phyloP scores from a whole-genome alignment of 2,113 vertebrate genomes.

The Crotalus viridis region DNA sequence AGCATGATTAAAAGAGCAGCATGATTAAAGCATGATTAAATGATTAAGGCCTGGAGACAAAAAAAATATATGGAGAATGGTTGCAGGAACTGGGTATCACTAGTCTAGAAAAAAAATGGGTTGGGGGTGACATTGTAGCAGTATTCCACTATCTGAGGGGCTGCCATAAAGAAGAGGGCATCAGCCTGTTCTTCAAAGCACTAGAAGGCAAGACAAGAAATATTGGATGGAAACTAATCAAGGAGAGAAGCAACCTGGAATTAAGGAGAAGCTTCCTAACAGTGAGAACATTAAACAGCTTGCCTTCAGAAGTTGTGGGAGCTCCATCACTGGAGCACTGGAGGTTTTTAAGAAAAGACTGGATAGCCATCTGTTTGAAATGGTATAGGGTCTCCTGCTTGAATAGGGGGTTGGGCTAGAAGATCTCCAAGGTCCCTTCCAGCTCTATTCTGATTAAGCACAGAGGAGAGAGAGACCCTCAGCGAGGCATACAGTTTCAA shows the following conservation, averaged over 20 bases:
- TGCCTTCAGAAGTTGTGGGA: neutral
- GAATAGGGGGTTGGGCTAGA: neutral
- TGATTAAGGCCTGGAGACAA: neutral
- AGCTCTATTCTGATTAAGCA: neutral
- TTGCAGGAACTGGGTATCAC: neutral
- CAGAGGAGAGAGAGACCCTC: neutral
- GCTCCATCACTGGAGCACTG: neutral
- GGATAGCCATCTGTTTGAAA: neutral
- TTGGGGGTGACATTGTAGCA: neutral
- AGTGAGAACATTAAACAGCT: neutral
- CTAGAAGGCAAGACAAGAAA: neutral
- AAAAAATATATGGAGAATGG: neutral
- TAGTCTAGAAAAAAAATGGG: neutral
- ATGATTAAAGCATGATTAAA: neutral
- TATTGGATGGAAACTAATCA: neutral
- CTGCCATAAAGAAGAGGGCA: neutral
- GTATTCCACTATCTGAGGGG: neutral
- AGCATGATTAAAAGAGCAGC: neutral
- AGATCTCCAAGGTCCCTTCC: neutral
- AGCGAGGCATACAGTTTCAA: neutral
- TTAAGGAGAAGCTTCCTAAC: neutral
- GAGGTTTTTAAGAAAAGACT: neutral
- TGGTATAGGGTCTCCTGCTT: too few species aligned
- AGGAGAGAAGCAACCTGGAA: neutral
- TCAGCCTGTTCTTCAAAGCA: neutral